A percentile compares a stretch with the other conserved stretches of the same genome.
Evolutionary conservation across 2,888 invertebrate species (phyloP).

Genomic region (Prenolepis imparis): DNA sequence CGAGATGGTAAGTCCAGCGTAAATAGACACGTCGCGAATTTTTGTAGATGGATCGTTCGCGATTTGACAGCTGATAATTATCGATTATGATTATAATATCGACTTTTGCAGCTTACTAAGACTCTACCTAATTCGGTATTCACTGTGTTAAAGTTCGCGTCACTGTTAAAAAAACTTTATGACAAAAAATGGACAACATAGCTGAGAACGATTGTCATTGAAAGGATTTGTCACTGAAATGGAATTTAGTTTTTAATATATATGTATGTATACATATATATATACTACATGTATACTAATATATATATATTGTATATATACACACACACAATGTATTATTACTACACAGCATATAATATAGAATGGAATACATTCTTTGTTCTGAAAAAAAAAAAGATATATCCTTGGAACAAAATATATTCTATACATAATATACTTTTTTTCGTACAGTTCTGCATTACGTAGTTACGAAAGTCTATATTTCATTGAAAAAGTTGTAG

Average conservation of each 20-base stretch:
- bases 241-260: neutral
- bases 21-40: neutral
- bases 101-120: neutral
- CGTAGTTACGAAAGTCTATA: conserved; percentile 26
- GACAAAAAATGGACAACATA: neutral
- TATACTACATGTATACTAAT: no score
- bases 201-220: neutral
- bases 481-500: conserved; percentile 6
- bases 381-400: no score
- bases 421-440: conserved; percentile 42
- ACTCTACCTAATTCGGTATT: neutral
- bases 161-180: neutral
- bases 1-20: neutral
- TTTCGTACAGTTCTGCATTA: neutral
- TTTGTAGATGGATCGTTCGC: neutral
- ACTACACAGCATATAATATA: neutral
- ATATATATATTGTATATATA: no score
- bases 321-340: neutral
- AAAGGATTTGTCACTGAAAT: neutral
- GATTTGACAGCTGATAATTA: conserved; percentile 15
- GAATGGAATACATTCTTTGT: neutral
- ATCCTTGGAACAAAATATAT: neutral
- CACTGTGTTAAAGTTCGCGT: neutral
- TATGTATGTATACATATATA: neutral
- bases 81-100: conserved; percentile 4